A percentile compares a stretch with the other conserved stretches of the same genome.
These are phyloP conservation scores for Pocillopora grandis DNA, from an alignment of 92 coral and sea anemone genomes.

Conservation along the genomic window DNA sequence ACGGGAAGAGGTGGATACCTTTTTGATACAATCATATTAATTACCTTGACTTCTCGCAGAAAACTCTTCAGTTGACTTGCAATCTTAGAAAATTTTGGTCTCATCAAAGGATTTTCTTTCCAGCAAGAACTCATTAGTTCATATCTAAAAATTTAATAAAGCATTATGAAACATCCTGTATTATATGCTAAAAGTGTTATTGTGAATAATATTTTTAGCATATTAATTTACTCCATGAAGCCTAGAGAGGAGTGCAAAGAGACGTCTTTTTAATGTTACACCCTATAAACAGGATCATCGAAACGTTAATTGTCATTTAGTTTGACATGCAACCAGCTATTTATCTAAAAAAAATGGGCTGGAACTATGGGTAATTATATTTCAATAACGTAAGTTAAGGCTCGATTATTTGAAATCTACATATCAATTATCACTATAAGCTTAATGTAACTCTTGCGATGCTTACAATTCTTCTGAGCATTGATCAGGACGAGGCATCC, in stretches of 20 bases:
- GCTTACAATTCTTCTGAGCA: slow-evolving; percentile 28
- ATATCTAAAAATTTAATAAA: neutral
- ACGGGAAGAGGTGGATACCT: no score
- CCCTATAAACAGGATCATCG: no score
- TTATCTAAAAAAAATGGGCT: no score
- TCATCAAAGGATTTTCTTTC: slow-evolving; percentile 25
- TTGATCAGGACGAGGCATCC: slow-evolving; percentile 29
- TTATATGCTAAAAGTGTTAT: no score
- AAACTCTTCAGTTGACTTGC: neutral
- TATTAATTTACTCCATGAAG: neutral
- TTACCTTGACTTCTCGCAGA: slow-evolving; percentile 1
- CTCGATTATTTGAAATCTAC: neutral
- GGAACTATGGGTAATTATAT: no score
- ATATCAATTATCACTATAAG: no score
- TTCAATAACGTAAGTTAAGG: neutral
- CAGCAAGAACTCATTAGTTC: slow-evolving; percentile 15
- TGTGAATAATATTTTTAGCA: no score
- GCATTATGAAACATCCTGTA: neutral
- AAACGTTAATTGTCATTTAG: no score
- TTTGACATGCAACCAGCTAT: no score
- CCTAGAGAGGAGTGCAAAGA: no score
- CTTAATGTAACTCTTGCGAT: neutral
- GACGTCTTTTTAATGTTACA: no score
- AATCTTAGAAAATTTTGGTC: slow-evolving; percentile 16
- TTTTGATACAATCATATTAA: no score